phyloP scores from a whole-genome alignment of 2,113 vertebrate species.

The Mastomys coucha region DNA sequence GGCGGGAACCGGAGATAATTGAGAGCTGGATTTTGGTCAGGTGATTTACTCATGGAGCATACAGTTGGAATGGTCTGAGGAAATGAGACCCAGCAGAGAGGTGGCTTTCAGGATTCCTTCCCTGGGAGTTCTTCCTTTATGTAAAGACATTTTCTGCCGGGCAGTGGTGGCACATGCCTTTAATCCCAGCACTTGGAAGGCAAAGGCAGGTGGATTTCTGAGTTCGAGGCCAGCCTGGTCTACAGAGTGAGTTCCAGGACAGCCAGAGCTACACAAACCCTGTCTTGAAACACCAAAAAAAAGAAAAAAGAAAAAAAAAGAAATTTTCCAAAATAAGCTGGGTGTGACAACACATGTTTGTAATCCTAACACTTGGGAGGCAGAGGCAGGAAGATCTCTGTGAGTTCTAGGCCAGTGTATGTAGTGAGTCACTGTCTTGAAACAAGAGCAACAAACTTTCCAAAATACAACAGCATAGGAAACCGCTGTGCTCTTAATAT shows the following conservation, averaged over 20 bases:
- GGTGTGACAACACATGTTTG: too few relatives aligned
- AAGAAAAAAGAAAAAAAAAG: too few relatives aligned
- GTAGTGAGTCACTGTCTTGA: not conserved
- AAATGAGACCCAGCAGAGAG: not conserved
- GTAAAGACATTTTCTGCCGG: not conserved
- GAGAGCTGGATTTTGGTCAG: not conserved
- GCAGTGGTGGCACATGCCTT: not conserved
- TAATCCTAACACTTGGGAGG: too few relatives aligned
- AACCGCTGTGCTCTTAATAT: too few relatives aligned
- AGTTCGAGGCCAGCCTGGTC: not conserved
- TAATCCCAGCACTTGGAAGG: not conserved
- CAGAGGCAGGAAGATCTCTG: too few relatives aligned
- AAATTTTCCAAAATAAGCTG: too few relatives aligned
- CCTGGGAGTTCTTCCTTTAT: not conserved
- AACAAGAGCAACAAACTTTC: not conserved
- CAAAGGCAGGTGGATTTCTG: not conserved
- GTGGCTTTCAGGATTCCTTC: not conserved
- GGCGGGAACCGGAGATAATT: accelerated
- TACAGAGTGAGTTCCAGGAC: not conserved
- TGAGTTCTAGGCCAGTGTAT: not conserved
- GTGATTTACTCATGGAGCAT: accelerated
- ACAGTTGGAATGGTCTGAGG: too few relatives aligned
- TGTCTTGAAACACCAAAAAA: too few relatives aligned
- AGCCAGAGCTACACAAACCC: not conserved
- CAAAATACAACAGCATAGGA: not conserved